phyloP scores from a whole-genome alignment of 2,797 vertebrate species.

The Bovichtus diacanthus region DNA sequence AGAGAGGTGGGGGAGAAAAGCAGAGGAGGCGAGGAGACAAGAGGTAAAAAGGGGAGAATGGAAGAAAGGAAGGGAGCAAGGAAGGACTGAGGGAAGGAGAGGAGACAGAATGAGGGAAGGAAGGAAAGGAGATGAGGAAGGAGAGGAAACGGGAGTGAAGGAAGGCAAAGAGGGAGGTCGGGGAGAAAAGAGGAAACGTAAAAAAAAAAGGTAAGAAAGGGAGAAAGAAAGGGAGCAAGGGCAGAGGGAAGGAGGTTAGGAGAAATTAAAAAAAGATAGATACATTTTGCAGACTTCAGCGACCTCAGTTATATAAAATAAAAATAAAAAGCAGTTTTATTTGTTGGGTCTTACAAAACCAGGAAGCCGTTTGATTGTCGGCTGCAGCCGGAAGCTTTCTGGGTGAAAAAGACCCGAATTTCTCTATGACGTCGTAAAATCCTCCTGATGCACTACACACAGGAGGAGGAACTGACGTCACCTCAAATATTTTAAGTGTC shows the following conservation, averaged over 20 bases:
- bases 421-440: slow-evolving; percentile 74
- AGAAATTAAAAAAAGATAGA: not conserved
- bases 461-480: slow-evolving; percentile 77
- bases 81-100: not conserved
- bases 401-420: slow-evolving; percentile 71
- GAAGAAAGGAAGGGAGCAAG: not conserved
- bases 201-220: too few relatives aligned
- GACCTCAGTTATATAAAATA: too few relatives aligned
- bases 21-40: not conserved
- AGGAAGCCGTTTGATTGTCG: slow-evolving; percentile 31
- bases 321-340: not conserved
- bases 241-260: not conserved
- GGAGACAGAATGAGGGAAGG: not conserved
- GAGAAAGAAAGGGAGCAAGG: too few relatives aligned
- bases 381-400: slow-evolving; percentile 41
- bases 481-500: not conserved
- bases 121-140: too few relatives aligned
- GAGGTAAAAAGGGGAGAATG: not conserved
- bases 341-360: slow-evolving; percentile 78
- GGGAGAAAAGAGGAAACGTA: too few relatives aligned
- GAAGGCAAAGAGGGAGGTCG: too few relatives aligned
- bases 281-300: not conserved
- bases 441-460: slow-evolving; percentile 60
- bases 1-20: not conserved
- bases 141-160: too few relatives aligned